Evolutionary conservation across 2,888 invertebrate genomes (phyloP).

Genomic region (Dinocampus coccinellae): DNA sequence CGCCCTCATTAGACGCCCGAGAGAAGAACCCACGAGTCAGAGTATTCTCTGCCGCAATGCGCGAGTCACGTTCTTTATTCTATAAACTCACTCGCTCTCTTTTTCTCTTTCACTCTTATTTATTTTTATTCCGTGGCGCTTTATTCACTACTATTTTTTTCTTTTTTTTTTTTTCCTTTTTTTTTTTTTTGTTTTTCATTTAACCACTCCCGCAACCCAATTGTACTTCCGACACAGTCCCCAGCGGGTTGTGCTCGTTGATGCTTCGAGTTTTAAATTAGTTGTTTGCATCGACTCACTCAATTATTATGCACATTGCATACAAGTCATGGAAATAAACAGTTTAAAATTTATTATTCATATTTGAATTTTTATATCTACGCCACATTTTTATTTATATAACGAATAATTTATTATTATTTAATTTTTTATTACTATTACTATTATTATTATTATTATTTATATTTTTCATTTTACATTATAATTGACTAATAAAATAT

Average conservation of each 20-base stretch:
- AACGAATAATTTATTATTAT: not conserved
- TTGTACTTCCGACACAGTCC: slow-evolving; percentile 5
- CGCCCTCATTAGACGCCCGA: slow-evolving; percentile 54
- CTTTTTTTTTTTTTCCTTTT: slow-evolving; percentile 1
- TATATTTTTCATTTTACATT: not conserved
- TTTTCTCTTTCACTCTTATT: not conserved
- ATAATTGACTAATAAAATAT: not conserved
- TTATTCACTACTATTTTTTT: not conserved
- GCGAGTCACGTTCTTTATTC: slow-evolving; percentile 18
- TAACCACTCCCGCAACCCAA: slow-evolving; percentile 1
- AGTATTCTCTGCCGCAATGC: slow-evolving; percentile 21
- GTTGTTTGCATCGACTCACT: slow-evolving; percentile 13
- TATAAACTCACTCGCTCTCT: slow-evolving; percentile 10
- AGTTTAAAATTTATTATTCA: slow-evolving; percentile 4
- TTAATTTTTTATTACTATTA: not conserved
- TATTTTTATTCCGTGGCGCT: not conserved
- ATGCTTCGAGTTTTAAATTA: slow-evolving; percentile 14
- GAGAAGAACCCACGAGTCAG: slow-evolving; percentile 33
- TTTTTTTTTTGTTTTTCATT: not conserved
- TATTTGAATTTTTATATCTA: not conserved
- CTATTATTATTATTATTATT: not conserved
- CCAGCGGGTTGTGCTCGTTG: slow-evolving; percentile 3
- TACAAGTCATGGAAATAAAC: slow-evolving; percentile 1
- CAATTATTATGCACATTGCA: slow-evolving; percentile 40
- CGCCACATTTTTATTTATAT: not conserved